Percentiles rank a stretch among this genome's conserved stretches.
Conservation (phyloP, 2,797 vertebrate genomes). For the Anguilla obscura region DNA sequence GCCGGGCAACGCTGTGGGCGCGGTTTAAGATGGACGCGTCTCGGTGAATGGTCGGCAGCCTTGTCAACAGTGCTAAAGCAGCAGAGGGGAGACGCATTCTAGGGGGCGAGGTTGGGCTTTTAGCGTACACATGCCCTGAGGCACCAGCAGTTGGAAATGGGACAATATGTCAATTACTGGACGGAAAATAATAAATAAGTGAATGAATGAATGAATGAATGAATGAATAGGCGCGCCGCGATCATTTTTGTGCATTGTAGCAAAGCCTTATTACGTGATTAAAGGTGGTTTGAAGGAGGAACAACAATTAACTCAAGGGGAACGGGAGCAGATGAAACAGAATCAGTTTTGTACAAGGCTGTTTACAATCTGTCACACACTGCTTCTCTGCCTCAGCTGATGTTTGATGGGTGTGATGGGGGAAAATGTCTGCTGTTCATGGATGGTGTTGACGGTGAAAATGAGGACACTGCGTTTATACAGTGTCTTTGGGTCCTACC, state of each 20-base stretch:
- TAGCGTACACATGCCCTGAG: background rate
- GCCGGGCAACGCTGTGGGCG: slow-evolving; percentile 31
- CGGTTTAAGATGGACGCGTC: slow-evolving; percentile 17
- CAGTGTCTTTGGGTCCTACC: no score
- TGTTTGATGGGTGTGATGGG: background rate
- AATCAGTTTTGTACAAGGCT: no score
- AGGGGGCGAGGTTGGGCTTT: background rate
- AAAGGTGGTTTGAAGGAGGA: background rate
- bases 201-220: background rate
- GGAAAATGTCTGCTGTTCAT: background rate
- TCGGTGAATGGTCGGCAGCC: slow-evolving; percentile 20
- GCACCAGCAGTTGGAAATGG: slow-evolving; percentile 5
- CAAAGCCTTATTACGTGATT: background rate
- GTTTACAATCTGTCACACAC: background rate
- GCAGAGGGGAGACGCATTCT: background rate
- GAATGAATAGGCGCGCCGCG: background rate
- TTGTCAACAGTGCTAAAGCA: slow-evolving; percentile 4
- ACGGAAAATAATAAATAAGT: background rate
- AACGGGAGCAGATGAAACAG: background rate
- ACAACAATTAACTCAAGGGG: background rate
- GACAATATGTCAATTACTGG: slow-evolving; percentile 22
- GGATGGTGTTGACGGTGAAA: no score
- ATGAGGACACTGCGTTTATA: background rate
- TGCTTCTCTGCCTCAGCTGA: background rate
- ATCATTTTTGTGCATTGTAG: background rate